A percentile compares a stretch with the other conserved stretches of the same genome.
Conservation (phyloP, 2,888 invertebrate genomes). For the Boloria selene region DNA sequence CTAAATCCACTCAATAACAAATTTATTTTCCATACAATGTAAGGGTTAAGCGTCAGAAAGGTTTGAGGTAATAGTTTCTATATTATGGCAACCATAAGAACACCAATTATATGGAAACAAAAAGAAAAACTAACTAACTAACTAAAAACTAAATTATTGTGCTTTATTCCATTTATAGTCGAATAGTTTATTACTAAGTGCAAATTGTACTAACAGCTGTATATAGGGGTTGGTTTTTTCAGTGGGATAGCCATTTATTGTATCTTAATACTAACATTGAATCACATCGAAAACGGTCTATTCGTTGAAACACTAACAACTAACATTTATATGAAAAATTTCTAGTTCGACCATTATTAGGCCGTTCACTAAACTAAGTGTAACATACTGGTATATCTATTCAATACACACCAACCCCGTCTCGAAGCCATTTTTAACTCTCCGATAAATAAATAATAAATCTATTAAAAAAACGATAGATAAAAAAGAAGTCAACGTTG, state of each 20-base stretch:
- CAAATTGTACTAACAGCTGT: slow-evolving; percentile 72
- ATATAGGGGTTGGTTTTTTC: slow-evolving; percentile 55
- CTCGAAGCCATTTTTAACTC: not conserved
- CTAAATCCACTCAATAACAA: slow-evolving; percentile 33
- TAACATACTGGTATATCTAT: not conserved
- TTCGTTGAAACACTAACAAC: slow-evolving; percentile 27
- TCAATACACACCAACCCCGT: slow-evolving; percentile 4
- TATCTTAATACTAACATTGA: slow-evolving; percentile 40
- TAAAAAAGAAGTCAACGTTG: slow-evolving; percentile 22
- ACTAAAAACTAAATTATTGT: slow-evolving; percentile 17
- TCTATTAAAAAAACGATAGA: slow-evolving; percentile 27
- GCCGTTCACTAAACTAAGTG: slow-evolving; percentile 17
- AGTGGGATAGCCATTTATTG: slow-evolving; percentile 39
- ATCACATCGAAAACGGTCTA: slow-evolving; percentile 41
- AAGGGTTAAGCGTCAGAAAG: slow-evolving; percentile 44
- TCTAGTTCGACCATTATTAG: slow-evolving; percentile 28
- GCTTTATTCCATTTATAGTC: slow-evolving; percentile 8
- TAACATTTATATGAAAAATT: slow-evolving; percentile 34
- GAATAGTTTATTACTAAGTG: slow-evolving; percentile 51
- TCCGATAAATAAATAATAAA: slow-evolving; percentile 1
- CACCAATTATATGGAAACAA: slow-evolving; percentile 41
- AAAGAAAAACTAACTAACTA: slow-evolving; percentile 51
- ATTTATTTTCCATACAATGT: slow-evolving; percentile 20
- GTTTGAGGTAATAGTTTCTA: slow-evolving; percentile 72
- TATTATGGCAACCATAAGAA: slow-evolving; percentile 75